Conservation (phyloP, 2,888 invertebrate genomes). For the Ornithoptera priamus region DNA sequence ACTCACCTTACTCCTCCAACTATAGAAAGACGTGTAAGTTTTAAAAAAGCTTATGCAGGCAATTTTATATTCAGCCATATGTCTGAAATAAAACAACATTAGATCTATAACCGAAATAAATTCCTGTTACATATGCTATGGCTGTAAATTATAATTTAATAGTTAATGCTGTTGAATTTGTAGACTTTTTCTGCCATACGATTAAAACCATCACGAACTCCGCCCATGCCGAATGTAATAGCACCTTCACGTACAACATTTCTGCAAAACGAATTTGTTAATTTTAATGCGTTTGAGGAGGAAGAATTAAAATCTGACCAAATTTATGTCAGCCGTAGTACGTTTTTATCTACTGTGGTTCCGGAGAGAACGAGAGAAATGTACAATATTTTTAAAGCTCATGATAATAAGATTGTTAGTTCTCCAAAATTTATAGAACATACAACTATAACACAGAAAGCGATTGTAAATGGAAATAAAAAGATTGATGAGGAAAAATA, state of each 20-base stretch:
- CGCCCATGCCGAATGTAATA: constrained; percentile 35
- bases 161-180: background rate
- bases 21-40: constrained; percentile 45
- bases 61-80: background rate
- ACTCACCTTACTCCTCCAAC: constrained; percentile 50
- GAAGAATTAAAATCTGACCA: constrained; percentile 32
- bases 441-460: constrained; percentile 20
- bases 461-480: constrained; percentile 35
- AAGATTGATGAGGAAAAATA: constrained; percentile 42
- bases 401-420: constrained; percentile 32
- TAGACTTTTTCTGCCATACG: constrained; percentile 21
- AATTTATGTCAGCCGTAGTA: constrained; percentile 37
- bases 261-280: constrained; percentile 36
- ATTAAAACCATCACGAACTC: constrained; percentile 44
- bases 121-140: background rate
- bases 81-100: too few species aligned
- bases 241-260: constrained; percentile 46
- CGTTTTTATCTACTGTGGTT: constrained; percentile 22
- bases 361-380: constrained; percentile 37
- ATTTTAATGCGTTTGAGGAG: constrained; percentile 39
- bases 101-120: background rate
- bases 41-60: background rate
- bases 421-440: constrained; percentile 27
- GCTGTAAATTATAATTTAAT: background rate
- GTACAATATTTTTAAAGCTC: constrained; percentile 31